Conservation (phyloP, 2,797 vertebrate genomes). For the Syngnathus rostellatus region DNA sequence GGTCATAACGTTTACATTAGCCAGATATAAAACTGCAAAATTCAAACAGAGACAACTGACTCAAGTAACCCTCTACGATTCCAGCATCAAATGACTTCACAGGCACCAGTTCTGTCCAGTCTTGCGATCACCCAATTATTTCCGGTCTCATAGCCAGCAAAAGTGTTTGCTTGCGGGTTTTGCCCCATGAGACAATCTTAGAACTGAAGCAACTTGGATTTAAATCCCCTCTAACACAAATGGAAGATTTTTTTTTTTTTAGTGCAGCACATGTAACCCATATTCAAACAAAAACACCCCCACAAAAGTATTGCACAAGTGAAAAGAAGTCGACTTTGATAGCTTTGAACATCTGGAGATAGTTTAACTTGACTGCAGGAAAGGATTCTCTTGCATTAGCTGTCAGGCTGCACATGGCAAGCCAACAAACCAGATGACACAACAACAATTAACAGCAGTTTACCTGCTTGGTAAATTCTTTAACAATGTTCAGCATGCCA, state of each 20-base stretch:
- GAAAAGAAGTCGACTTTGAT: constrained; percentile 43
- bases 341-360: constrained; percentile 35
- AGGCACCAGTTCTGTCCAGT: constrained; percentile 22
- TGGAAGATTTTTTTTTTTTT: background rate
- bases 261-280: constrained; percentile 3
- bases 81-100: constrained; percentile 25
- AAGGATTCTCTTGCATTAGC: constrained; percentile 50
- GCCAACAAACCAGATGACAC: constrained; percentile 22
- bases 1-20: constrained; percentile 24
- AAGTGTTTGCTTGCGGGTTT: constrained; percentile 16
- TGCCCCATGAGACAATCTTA: constrained; percentile 4
- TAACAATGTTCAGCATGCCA: background rate
- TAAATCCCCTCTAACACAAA: background rate
- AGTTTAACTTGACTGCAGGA: too few relatives aligned
- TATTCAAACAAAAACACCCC: constrained; percentile 13
- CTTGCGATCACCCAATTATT: constrained; percentile 22
- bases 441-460: constrained; percentile 2
- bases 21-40: constrained; percentile 16
- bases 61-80: constrained; percentile 16
- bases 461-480: background rate
- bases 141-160: constrained; percentile 29
- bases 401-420: constrained; percentile 34
- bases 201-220: background rate
- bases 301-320: constrained; percentile 6
- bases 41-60: constrained; percentile 16